Conservation (phyloP, 2,888 invertebrate species). For the Endomychus coccineus region DNA sequence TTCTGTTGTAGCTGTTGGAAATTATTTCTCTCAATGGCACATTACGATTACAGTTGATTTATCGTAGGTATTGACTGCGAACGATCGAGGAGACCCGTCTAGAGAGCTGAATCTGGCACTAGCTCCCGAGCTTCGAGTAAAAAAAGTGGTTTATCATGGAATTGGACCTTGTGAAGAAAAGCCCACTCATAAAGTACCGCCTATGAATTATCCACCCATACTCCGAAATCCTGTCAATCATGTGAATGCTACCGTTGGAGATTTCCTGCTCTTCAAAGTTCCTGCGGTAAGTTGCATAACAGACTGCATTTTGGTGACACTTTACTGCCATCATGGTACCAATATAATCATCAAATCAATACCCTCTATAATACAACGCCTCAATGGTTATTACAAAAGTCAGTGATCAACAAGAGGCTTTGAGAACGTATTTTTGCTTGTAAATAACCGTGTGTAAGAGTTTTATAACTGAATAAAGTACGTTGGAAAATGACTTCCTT, state of each 20-base stretch:
- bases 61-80: conserved; percentile 46
- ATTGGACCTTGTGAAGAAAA: conserved; percentile 60
- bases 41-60: conserved; percentile 7
- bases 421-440: too few species aligned
- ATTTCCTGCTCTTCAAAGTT: conserved; percentile 72
- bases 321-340: too few species aligned
- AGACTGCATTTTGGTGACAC: too few species aligned
- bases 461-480: too few species aligned
- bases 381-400: too few species aligned
- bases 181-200: conserved; percentile 41
- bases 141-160: conserved; percentile 58
- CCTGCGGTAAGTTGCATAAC: conserved; percentile 54
- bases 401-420: too few species aligned
- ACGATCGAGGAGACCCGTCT: conserved; percentile 54
- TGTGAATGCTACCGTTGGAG: conserved; percentile 74
- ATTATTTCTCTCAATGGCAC: conserved; percentile 1
- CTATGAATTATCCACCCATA: conserved; percentile 64
- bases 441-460: too few species aligned
- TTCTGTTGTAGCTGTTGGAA: neutral
- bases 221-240: conserved; percentile 80
- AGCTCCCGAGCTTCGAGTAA: conserved; percentile 58
- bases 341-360: too few species aligned
- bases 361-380: too few species aligned
- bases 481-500: too few species aligned
- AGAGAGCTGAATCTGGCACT: conserved; percentile 53